Evolutionary conservation across 2,797 vertebrate genomes (phyloP).

Genomic region (Melanotaenia maccullochi): DNA sequence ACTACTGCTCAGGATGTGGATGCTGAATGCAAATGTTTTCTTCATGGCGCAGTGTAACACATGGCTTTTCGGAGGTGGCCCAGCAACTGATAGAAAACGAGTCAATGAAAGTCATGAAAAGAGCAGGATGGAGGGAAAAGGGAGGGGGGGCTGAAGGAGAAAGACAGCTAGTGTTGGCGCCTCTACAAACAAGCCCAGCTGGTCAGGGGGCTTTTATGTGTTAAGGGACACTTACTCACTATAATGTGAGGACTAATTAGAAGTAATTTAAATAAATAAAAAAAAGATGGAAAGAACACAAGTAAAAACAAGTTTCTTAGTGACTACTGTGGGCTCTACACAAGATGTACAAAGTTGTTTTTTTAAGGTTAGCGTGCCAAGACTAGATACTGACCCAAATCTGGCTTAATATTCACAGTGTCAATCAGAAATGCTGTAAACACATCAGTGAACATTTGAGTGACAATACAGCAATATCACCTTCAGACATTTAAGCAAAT

Average conservation of each 20-base stretch:
- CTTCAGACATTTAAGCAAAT: not conserved
- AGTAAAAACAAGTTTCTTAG: slow-evolving; percentile 48
- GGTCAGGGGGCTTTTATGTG: slow-evolving; percentile 60
- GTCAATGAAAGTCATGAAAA: slow-evolving; percentile 40
- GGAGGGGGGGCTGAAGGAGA: slow-evolving; percentile 34
- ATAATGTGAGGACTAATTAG: slow-evolving; percentile 49
- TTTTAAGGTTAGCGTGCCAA: not conserved
- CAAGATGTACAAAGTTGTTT: not conserved
- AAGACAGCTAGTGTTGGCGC: slow-evolving; percentile 42
- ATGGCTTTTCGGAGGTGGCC: slow-evolving; percentile 52
- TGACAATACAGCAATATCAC: not conserved
- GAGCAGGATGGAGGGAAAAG: slow-evolving; percentile 30
- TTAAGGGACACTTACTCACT: slow-evolving; percentile 39
- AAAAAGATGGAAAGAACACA: not conserved
- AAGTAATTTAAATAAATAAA: slow-evolving; percentile 25
- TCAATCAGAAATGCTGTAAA: not conserved
- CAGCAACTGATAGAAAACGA: slow-evolving; percentile 43
- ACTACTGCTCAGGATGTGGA: slow-evolving; percentile 27
- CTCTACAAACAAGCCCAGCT: slow-evolving; percentile 59
- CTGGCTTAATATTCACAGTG: not conserved
- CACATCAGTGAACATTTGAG: not conserved
- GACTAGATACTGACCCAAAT: not conserved
- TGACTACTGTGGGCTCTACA: slow-evolving; percentile 24
- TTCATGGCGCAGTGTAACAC: slow-evolving; percentile 64
- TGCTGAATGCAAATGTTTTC: slow-evolving; percentile 61